These are phyloP conservation scores for Chloropsis hardwickii DNA, from an alignment of 2,113 vertebrate genomes.

Conservation along the genomic window DNA sequence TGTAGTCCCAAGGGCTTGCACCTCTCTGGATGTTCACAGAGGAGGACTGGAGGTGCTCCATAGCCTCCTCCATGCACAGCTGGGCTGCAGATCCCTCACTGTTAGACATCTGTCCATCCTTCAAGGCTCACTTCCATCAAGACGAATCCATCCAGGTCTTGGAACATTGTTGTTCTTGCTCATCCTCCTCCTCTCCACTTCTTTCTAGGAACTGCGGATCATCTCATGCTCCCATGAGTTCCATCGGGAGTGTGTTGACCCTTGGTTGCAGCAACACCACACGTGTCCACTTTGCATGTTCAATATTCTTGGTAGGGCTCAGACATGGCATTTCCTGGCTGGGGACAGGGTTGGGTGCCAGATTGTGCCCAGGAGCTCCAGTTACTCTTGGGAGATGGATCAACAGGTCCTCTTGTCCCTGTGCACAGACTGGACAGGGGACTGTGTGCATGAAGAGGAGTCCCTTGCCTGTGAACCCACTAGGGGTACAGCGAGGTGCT, in stretches of 20 bases:
- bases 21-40: background rate
- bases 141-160: background rate
- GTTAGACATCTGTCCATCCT: background rate
- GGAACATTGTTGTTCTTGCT: background rate
- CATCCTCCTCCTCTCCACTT: background rate
- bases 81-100: background rate
- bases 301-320: slow-evolving; percentile 93
- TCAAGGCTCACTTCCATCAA: background rate
- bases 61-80: background rate
- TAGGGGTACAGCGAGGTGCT: rapidly evolving
- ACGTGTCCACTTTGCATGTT: slow-evolving; percentile 99
- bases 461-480: background rate
- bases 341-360: background rate
- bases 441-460: background rate
- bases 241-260: slow-evolving; percentile 93
- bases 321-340: background rate
- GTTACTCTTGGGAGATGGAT: background rate
- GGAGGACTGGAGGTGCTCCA: background rate
- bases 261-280: slow-evolving; percentile 92
- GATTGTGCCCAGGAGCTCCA: background rate
- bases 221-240: slow-evolving; percentile 96
- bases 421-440: rapidly evolving
- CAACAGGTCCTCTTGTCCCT: background rate
- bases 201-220: slow-evolving; percentile 87
- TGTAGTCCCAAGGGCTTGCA: rapidly evolving